Conservation (phyloP, 1,140 invertebrate genomes). For the Galendromus occidentalis region DNA sequence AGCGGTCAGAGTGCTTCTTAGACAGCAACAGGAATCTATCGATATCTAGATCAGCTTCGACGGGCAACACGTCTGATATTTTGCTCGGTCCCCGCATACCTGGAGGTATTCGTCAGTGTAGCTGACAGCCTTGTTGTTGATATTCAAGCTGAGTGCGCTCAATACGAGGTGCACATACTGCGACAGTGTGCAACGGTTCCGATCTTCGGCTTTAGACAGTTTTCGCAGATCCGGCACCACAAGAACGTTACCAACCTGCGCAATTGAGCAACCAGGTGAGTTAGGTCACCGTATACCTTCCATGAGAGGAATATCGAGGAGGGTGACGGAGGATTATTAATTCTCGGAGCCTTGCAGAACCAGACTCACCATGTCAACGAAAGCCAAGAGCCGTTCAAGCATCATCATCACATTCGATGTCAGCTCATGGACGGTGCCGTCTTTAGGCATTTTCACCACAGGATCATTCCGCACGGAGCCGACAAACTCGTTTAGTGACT, state of each 20-base stretch:
- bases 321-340: not conserved
- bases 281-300: not conserved
- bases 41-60: too few species aligned
- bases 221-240: constrained; percentile 3
- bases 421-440: constrained; percentile 87
- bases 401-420: constrained; percentile 55
- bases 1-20: too few species aligned
- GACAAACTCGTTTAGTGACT: constrained; percentile 76
- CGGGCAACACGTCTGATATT: too few species aligned
- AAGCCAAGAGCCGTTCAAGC: not conserved
- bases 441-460: constrained; percentile 60
- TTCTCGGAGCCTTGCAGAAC: constrained; percentile 7
- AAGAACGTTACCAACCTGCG: not conserved
- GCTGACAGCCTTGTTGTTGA: constrained; percentile 50
- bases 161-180: constrained; percentile 37
- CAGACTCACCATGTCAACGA: not conserved
- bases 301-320: not conserved
- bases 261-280: not conserved
- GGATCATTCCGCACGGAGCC: constrained; percentile 67
- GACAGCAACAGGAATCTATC: too few species aligned
- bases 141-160: constrained; percentile 56
- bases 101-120: constrained; percentile 59
- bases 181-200: not conserved
- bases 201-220: constrained; percentile 2
- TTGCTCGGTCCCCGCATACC: not conserved